Conservation (phyloP, 2,888 invertebrate genomes). For the Dasysyrphus tricinctus region DNA sequence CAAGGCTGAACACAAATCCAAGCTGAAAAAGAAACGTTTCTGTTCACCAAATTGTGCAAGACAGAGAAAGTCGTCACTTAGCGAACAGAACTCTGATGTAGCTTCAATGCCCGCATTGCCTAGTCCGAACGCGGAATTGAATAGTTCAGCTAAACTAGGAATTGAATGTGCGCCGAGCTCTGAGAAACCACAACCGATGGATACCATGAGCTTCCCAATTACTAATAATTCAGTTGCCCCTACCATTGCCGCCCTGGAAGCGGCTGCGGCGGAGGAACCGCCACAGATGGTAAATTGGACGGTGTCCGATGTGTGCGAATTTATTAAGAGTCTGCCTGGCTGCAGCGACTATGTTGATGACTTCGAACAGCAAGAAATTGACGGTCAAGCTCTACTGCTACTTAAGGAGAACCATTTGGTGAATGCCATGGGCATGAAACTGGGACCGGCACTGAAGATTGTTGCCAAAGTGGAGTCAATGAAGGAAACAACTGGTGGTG, state of each 20-base stretch:
- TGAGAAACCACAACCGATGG: constrained; percentile 55
- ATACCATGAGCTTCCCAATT: constrained; percentile 28
- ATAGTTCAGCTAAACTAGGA: constrained; percentile 27
- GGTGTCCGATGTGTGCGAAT: constrained; percentile 94
- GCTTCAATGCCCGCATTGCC: constrained; percentile 39
- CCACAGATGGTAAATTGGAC: constrained; percentile 84
- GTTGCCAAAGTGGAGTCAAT: constrained; percentile 95
- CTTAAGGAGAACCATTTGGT: constrained; percentile 97
- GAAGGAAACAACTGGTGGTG: constrained; percentile 80
- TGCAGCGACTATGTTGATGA: constrained; percentile 97
- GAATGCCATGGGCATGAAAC: constrained; percentile 96
- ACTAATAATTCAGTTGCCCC: constrained; percentile 29
- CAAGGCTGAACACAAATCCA: constrained; percentile 86
- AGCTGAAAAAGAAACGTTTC: constrained; percentile 90
- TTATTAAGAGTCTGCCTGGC: constrained; percentile 94
- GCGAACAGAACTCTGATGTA: constrained; percentile 67
- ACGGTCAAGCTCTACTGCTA: constrained; percentile 96
- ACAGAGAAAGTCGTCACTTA: constrained; percentile 82
- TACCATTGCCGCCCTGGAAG: constrained; percentile 45
- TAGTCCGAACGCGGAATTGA: constrained; percentile 54
- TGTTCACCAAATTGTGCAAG: constrained; percentile 89
- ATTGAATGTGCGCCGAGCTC: constrained; percentile 39
- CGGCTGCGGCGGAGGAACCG: constrained; percentile 76
- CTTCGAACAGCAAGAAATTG: constrained; percentile 97
- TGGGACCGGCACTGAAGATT: constrained; percentile 97